Conservation (phyloP, 2,888 invertebrate genomes). For the Ptilodon capucinus region DNA sequence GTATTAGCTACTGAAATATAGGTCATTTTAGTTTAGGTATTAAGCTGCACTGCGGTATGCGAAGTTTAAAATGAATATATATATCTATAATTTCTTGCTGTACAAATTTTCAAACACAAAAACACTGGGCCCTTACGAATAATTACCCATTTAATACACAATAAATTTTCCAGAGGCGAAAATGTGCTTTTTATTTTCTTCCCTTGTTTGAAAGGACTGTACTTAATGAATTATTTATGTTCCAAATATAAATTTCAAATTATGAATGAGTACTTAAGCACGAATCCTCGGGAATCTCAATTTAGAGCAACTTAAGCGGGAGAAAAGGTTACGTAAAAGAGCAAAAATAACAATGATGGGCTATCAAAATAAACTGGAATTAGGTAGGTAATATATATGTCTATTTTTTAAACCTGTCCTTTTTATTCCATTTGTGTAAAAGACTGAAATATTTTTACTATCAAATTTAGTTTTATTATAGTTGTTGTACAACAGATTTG, state of each 20-base stretch:
- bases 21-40: too few species aligned
- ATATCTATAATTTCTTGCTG: too few species aligned
- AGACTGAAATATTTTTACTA: too few species aligned
- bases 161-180: slow-evolving; percentile 8
- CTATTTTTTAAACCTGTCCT: too few species aligned
- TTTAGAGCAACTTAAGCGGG: slow-evolving; percentile 16
- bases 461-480: too few species aligned
- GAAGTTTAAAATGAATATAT: too few species aligned
- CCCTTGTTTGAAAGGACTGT: slow-evolving; percentile 17
- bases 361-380: slow-evolving; percentile 3
- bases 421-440: too few species aligned
- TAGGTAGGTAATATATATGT: too few species aligned
- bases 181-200: slow-evolving; percentile 9
- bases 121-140: background rate
- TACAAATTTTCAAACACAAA: background rate
- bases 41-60: too few species aligned
- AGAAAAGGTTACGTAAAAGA: slow-evolving; percentile 13
- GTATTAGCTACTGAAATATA: too few species aligned
- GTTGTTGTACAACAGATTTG: too few species aligned
- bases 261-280: slow-evolving; percentile 24
- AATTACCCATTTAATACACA: background rate
- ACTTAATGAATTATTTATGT: slow-evolving; percentile 47
- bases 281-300: slow-evolving; percentile 25
- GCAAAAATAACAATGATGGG: slow-evolving; percentile 15
- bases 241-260: slow-evolving; percentile 41